These are phyloP conservation scores for Cyclopterus lumpus DNA, from an alignment of 2,797 vertebrate genomes.

Conservation along the genomic window DNA sequence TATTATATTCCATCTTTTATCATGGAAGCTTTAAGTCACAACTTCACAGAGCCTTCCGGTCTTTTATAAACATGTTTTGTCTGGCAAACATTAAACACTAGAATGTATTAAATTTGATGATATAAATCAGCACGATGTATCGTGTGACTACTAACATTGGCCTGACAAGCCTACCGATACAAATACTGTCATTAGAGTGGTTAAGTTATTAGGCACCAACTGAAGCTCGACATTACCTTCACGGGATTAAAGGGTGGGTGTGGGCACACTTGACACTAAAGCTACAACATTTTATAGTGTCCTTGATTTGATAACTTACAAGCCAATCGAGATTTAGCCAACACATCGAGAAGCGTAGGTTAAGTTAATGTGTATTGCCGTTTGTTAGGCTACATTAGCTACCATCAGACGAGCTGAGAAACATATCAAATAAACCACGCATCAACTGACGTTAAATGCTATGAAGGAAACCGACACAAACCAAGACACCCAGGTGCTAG, in stretches of 20 bases:
- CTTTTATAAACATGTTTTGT: neutral
- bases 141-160: neutral
- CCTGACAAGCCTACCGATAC: neutral
- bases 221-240: constrained; percentile 4
- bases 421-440: constrained; percentile 9
- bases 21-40: neutral
- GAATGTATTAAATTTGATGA: neutral
- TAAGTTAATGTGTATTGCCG: neutral
- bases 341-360: neutral
- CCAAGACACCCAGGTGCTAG: neutral
- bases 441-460: constrained; percentile 24
- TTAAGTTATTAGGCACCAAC: neutral
- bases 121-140: neutral
- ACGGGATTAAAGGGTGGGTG: constrained; percentile 11
- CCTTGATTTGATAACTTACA: neutral
- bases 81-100: neutral
- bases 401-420: neutral
- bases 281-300: neutral
- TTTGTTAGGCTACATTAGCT: constrained; percentile 9
- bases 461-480: constrained; percentile 24
- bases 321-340: neutral
- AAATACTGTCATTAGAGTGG: neutral
- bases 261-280: neutral
- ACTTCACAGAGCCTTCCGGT: neutral
- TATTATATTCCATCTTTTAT: too few relatives aligned